These are phyloP conservation scores for Caenorhabditis sulstoni DNA, from an alignment of 2,888 invertebrate species.

Conservation along the genomic window DNA sequence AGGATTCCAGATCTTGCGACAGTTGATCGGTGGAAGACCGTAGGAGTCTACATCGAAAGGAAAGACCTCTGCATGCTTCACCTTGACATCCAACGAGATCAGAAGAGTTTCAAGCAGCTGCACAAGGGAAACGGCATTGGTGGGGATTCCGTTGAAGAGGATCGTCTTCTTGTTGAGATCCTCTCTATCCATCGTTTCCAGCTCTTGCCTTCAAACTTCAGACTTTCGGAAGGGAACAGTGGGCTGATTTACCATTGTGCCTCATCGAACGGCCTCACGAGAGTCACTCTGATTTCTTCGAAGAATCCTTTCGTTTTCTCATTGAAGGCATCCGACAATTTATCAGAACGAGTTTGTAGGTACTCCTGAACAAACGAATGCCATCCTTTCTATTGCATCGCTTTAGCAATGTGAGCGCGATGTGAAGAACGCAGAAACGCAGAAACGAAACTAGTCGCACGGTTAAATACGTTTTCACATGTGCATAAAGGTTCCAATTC, in stretches of 20 bases:
- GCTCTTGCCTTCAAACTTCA: constrained; percentile 7
- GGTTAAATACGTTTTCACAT: no score
- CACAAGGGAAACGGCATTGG: not conserved
- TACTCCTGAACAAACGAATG: constrained; percentile 14
- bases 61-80: constrained; percentile 21
- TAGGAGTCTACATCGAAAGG: constrained; percentile 27
- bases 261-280: constrained; percentile 12
- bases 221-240: not conserved
- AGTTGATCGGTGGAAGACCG: constrained; percentile 39
- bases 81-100: not conserved
- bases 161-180: constrained; percentile 27
- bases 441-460: no score
- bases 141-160: constrained; percentile 13
- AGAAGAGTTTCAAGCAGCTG: not conserved
- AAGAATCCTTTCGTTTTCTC: not conserved
- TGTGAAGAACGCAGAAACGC: no score
- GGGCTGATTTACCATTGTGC: constrained; percentile 9
- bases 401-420: no score
- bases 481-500: no score
- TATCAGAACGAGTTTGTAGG: constrained; percentile 2
- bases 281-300: constrained; percentile 12
- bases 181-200: constrained; percentile 15
- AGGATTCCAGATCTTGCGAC: constrained; percentile 35
- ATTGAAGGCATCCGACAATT: not conserved
- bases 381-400: no score